These are phyloP conservation scores for Grus americana DNA, from an alignment of 2,113 vertebrate genomes.

Conservation along the genomic window DNA sequence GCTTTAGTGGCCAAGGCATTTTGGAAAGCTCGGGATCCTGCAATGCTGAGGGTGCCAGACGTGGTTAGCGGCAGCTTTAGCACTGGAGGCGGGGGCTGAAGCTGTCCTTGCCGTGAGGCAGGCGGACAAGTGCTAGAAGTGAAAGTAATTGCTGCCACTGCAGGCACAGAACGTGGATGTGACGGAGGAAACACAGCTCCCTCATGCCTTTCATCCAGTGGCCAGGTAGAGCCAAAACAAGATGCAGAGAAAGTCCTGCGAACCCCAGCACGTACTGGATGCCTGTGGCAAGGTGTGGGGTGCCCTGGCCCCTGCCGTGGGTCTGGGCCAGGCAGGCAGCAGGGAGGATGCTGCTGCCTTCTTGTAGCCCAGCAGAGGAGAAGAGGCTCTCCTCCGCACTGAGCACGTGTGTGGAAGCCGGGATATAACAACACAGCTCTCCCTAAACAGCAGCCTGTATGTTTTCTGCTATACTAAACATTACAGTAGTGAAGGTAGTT, in stretches of 20 bases:
- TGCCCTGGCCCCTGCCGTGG: background rate
- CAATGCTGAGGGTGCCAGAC: conserved; percentile 20
- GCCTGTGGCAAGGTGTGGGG: background rate
- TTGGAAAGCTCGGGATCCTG: conserved; percentile 29
- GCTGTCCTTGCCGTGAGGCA: background rate
- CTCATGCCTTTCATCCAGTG: fast-evolving
- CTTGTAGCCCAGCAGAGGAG: background rate
- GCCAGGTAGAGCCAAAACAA: background rate
- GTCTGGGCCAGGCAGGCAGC: background rate
- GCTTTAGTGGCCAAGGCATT: conserved; percentile 20
- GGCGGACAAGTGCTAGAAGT: background rate
- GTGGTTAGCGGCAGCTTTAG: background rate
- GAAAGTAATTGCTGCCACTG: background rate
- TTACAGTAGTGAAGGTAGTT: conserved; percentile 14
- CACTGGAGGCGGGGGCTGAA: background rate
- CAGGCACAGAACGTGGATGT: fast-evolving
- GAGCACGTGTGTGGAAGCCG: background rate
- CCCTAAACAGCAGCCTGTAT: background rate
- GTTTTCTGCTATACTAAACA: conserved; percentile 50
- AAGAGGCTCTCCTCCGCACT: background rate
- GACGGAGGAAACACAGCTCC: background rate
- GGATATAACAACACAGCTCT: background rate
- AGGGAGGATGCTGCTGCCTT: background rate
- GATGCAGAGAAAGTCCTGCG: too few species aligned
- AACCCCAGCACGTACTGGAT: background rate